phyloP scores from a whole-genome alignment of 2,797 vertebrate genomes.

The Rhinogobio ventralis region DNA sequence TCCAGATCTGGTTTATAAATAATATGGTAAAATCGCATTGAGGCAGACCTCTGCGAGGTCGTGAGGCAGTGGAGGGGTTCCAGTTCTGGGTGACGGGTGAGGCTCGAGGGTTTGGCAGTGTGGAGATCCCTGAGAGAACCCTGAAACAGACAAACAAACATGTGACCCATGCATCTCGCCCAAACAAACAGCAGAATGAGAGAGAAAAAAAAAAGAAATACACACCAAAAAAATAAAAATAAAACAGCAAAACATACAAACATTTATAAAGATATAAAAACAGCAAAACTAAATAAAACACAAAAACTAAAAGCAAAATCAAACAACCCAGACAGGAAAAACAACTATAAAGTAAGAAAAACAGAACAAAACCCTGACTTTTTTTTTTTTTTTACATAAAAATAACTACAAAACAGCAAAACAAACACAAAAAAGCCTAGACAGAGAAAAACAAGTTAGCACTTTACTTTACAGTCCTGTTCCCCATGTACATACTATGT shows the following conservation, averaged over 20 bases:
- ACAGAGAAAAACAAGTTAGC: not conserved
- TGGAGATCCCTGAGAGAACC: slow-evolving; percentile 73
- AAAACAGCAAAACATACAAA: not conserved
- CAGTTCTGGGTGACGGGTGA: slow-evolving; percentile 69
- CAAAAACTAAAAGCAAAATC: not conserved
- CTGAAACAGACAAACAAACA: slow-evolving; percentile 59
- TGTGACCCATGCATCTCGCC: slow-evolving; percentile 42
- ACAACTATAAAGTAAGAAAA: not conserved
- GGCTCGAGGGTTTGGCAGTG: slow-evolving; percentile 75
- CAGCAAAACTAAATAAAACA: not conserved
- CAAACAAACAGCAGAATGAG: not conserved
- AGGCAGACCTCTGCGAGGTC: slow-evolving; percentile 70
- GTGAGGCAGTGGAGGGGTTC: slow-evolving; percentile 69
- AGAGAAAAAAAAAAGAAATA: too few species aligned
- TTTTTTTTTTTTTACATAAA: too few species aligned
- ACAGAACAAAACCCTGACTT: too few species aligned
- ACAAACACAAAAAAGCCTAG: not conserved
- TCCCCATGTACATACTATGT: not conserved
- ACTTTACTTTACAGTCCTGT: not conserved
- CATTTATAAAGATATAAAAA: too few species aligned
- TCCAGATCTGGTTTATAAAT: not conserved
- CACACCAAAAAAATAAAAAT: not conserved
- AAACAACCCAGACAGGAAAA: not conserved
- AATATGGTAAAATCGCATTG: not conserved
- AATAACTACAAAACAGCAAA: not conserved